Conservation (phyloP, 23 tunicate genomes). For the Halocynthia roretzi region DNA sequence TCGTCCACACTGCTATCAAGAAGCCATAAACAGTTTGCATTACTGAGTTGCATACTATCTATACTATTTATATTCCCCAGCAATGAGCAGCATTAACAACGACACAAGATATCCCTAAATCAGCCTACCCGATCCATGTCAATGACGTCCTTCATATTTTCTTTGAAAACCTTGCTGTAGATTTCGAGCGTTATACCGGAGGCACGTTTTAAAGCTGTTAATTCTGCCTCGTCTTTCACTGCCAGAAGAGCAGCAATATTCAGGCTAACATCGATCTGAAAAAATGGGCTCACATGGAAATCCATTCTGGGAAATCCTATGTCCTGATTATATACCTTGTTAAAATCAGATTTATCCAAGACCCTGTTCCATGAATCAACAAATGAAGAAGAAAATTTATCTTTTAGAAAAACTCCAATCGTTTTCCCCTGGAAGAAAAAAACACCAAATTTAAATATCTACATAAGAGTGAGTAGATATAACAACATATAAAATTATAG, state of each 20-base stretch:
- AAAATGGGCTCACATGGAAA: neutral
- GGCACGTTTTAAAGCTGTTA: constrained; percentile 61
- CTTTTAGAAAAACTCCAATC: constrained; percentile 78
- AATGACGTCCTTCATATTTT: constrained; percentile 85
- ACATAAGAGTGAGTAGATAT: neutral
- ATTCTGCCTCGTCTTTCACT: constrained; percentile 87
- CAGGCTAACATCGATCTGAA: constrained; percentile 70
- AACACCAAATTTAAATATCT: neutral
- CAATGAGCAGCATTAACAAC: neutral
- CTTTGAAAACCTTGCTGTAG: constrained; percentile 89
- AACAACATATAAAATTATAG: neutral
- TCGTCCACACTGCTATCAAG: too few relatives aligned
- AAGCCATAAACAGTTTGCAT: too few relatives aligned
- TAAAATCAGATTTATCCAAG: constrained; percentile 36
- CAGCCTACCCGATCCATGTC: constrained; percentile 74
- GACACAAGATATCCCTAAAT: neutral
- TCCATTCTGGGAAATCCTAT: neutral
- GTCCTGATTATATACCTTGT: constrained; percentile 31
- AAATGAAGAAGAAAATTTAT: constrained; percentile 92
- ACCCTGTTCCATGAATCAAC: constrained; percentile 65
- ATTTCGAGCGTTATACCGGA: constrained; percentile 80
- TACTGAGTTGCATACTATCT: too few relatives aligned
- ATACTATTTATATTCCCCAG: too few relatives aligned
- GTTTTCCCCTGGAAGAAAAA: constrained; percentile 60
- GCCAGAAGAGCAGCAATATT: constrained; percentile 63